These are phyloP conservation scores for Bombus impatiens DNA, from an alignment of 1,140 invertebrate species.

Conservation along the genomic window DNA sequence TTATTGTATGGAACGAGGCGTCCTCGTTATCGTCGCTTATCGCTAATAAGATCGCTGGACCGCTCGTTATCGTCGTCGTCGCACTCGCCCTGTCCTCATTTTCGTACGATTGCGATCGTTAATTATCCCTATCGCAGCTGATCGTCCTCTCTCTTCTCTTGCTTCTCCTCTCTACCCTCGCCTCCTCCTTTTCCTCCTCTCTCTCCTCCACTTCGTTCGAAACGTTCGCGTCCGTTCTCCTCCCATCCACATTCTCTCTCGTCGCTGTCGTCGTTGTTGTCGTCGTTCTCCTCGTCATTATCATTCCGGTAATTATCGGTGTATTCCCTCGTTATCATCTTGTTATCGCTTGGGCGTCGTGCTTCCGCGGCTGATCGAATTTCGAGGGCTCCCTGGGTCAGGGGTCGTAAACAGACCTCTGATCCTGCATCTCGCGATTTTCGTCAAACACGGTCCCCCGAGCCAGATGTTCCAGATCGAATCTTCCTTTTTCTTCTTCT, in stretches of 20 bases:
- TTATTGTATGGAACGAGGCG: conserved; percentile 79
- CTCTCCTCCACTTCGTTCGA: conserved; percentile 24
- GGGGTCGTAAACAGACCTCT: not conserved
- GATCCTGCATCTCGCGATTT: conserved; percentile 10
- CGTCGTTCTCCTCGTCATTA: conserved; percentile 75
- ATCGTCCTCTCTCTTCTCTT: conserved; percentile 69
- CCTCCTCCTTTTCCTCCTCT: conserved; percentile 40
- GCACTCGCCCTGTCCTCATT: conserved; percentile 77
- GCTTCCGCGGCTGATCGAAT: conserved; percentile 63
- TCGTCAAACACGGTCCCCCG: not conserved
- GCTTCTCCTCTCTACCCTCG: conserved; percentile 8
- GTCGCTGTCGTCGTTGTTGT: conserved; percentile 36
- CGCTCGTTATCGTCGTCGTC: conserved; percentile 80
- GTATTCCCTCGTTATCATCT: conserved; percentile 79
- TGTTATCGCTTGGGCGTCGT: conserved; percentile 74
- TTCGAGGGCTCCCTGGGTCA: conserved; percentile 30
- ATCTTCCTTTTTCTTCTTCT: not conserved
- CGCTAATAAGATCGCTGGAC: conserved; percentile 80
- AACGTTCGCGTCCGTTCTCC: not conserved
- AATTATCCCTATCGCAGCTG: conserved; percentile 79
- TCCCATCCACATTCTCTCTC: conserved; percentile 20
- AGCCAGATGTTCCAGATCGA: not conserved
- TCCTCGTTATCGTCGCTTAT: conserved; percentile 81
- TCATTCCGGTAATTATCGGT: conserved; percentile 80
- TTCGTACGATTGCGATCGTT: conserved; percentile 81